Percentiles rank a stretch among this genome's conserved stretches.
Evolutionary conservation across 2,113 vertebrate genomes (phyloP).

Genomic region (Epinephelus moara): DNA sequence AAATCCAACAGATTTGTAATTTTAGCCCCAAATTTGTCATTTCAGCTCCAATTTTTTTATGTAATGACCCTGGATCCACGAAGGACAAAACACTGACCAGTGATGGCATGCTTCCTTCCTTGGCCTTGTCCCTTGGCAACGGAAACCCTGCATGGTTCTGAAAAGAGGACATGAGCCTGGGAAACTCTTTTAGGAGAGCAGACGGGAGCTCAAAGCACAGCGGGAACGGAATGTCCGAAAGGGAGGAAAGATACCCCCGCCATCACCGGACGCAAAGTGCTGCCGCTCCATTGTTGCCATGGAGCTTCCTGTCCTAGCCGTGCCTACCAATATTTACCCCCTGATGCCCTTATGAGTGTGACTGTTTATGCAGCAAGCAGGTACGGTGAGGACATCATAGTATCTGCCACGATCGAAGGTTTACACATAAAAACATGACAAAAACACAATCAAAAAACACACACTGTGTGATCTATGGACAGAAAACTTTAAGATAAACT

Average conservation of each 20-base stretch:
- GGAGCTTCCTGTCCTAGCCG: slow-evolving; percentile 57
- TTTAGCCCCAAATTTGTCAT: slow-evolving; percentile 29
- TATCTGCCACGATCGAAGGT: background rate
- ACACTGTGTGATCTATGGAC: background rate
- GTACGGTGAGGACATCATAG: background rate
- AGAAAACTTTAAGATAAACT: background rate
- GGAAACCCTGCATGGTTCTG: slow-evolving; percentile 75
- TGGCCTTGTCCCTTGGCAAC: slow-evolving; percentile 81
- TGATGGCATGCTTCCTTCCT: slow-evolving; percentile 77
- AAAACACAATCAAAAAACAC: background rate
- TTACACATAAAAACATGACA: background rate
- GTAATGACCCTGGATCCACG: slow-evolving; percentile 24
- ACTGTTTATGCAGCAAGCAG: slow-evolving; percentile 37
- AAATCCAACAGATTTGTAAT: slow-evolving; percentile 4
- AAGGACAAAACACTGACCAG: slow-evolving; percentile 41
- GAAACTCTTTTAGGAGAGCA: slow-evolving; percentile 79
- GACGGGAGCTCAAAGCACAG: slow-evolving; percentile 75
- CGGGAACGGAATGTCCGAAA: slow-evolving; percentile 78
- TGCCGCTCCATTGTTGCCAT: slow-evolving; percentile 55
- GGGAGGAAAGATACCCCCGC: slow-evolving; percentile 55
- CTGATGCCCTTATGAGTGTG: slow-evolving; percentile 15
- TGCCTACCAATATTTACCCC: slow-evolving; percentile 35
- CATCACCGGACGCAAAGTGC: slow-evolving; percentile 66
- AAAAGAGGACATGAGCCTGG: slow-evolving; percentile 80
- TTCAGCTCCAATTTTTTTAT: slow-evolving; percentile 13